Evolutionary conservation across 2,888 invertebrate species (phyloP).

Genomic region (Sesia bembeciformis): DNA sequence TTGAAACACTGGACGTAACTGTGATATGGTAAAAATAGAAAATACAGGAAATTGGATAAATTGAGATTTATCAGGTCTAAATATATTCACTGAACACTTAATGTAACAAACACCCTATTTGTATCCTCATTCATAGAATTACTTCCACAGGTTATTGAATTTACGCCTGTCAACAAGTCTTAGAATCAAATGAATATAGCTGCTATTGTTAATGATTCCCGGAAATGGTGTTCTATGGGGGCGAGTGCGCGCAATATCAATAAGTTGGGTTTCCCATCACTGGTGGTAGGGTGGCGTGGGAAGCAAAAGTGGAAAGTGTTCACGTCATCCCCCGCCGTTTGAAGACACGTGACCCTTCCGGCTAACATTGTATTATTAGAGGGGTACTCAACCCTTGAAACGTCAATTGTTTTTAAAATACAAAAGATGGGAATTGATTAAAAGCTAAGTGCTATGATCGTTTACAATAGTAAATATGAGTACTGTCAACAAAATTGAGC

Average conservation of each 20-base stretch:
- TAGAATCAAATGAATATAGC: conserved; percentile 14
- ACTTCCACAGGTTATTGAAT: background rate
- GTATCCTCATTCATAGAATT: background rate
- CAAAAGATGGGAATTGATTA: background rate
- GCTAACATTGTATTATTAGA: conserved; percentile 7
- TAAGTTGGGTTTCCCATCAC: conserved; percentile 56
- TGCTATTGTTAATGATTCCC: conserved; percentile 25
- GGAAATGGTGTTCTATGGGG: conserved; percentile 47
- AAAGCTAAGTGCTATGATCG: background rate
- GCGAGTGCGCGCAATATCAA: conserved; percentile 58
- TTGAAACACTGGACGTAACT: too few species aligned
- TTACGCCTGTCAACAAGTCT: conserved; percentile 6
- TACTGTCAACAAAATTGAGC: too few species aligned
- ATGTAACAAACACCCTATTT: background rate
- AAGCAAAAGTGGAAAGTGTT: conserved; percentile 53
- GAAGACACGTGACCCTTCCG: conserved; percentile 60
- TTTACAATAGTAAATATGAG: too few species aligned
- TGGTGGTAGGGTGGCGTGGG: conserved; percentile 54
- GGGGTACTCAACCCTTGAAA: background rate
- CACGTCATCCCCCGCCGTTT: conserved; percentile 45
- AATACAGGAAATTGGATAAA: too few species aligned
- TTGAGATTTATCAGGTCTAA: too few species aligned
- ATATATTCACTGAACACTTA: background rate
- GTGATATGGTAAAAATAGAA: too few species aligned
- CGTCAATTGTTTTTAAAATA: background rate